Evolutionary conservation across 2,888 invertebrate species (phyloP).

Genomic region (Chrysopilus asiliformis): DNA sequence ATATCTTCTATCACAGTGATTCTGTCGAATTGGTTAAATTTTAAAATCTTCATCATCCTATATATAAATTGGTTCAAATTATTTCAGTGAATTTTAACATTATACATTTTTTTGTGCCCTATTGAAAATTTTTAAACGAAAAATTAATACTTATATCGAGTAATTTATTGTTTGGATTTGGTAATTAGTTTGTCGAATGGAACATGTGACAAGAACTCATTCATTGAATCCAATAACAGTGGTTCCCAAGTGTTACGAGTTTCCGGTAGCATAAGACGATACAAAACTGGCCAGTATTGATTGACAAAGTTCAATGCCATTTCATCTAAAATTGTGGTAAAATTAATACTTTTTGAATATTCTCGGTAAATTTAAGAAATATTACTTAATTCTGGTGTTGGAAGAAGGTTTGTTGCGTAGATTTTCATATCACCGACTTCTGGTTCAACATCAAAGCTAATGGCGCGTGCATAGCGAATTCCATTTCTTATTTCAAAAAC

Average conservation of each 20-base stretch:
- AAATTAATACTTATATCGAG: background rate
- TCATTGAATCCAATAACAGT: slow-evolving; percentile 23
- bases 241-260: slow-evolving; percentile 30
- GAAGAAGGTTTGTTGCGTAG: slow-evolving; percentile 44
- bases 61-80: too few relatives aligned
- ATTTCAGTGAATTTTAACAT: too few relatives aligned
- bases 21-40: too few relatives aligned
- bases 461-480: slow-evolving; percentile 42
- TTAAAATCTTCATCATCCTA: too few relatives aligned
- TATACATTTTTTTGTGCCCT: too few relatives aligned
- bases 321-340: slow-evolving; percentile 24
- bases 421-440: slow-evolving; percentile 49
- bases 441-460: slow-evolving; percentile 47
- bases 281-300: slow-evolving; percentile 42
- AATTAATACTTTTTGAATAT: background rate
- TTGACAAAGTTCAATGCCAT: slow-evolving; percentile 39
- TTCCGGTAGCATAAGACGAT: slow-evolving; percentile 38
- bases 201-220: slow-evolving; percentile 28
- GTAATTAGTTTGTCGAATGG: slow-evolving; percentile 26
- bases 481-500: slow-evolving; percentile 41
- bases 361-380: background rate
- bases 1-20: too few relatives aligned
- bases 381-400: slow-evolving; percentile 49
- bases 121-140: too few relatives aligned
- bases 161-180: slow-evolving; percentile 14